Conservation (phyloP, 2,888 invertebrate genomes). For the Schrankia costaestrigalis region DNA sequence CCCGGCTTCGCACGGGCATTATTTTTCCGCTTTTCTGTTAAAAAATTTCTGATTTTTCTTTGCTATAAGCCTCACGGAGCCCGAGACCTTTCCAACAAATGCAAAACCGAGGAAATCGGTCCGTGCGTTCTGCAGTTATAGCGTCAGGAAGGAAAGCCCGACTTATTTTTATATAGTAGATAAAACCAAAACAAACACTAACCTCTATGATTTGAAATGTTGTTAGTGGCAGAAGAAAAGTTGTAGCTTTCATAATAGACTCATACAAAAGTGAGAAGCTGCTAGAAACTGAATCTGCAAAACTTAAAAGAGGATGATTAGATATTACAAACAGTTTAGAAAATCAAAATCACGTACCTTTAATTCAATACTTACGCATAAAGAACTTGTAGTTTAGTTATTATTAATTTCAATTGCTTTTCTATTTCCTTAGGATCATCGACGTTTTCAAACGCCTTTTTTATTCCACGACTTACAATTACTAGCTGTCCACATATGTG, state of each 20-base stretch:
- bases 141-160: too few relatives aligned
- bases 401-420: conserved; percentile 44
- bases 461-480: conserved; percentile 44
- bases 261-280: conserved; percentile 52
- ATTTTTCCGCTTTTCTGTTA: too few relatives aligned
- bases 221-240: conserved; percentile 52
- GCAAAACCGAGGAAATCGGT: too few relatives aligned
- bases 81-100: too few relatives aligned
- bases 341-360: too few relatives aligned
- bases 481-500: conserved; percentile 61
- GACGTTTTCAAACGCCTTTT: conserved; percentile 35
- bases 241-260: conserved; percentile 56
- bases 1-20: too few relatives aligned
- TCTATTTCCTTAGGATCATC: conserved; percentile 30
- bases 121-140: too few relatives aligned
- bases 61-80: too few relatives aligned
- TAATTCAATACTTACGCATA: conserved; percentile 47
- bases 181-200: conserved; percentile 9
- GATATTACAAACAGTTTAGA: too few relatives aligned
- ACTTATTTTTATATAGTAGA: neutral
- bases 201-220: conserved; percentile 57
- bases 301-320: too few relatives aligned
- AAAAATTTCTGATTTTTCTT: too few relatives aligned
- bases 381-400: conserved; percentile 47
- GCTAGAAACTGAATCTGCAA: conserved; percentile 47